Evolutionary conservation across 2,888 invertebrate species (phyloP).

Genomic region (Coremacera marginata): DNA sequence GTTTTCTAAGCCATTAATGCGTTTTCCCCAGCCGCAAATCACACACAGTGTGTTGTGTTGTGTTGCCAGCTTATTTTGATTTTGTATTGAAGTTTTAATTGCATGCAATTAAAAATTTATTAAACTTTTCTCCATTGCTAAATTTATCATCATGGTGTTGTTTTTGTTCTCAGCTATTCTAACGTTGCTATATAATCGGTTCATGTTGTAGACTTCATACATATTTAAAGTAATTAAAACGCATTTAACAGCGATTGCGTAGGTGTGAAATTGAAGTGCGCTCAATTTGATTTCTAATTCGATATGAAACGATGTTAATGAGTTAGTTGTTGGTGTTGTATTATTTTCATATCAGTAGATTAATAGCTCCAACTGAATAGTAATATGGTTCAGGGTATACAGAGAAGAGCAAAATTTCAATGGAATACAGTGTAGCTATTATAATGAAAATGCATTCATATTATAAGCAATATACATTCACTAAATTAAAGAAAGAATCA

Average conservation of each 20-base stretch:
- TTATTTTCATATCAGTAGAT: too few species aligned
- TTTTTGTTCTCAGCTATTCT: neutral
- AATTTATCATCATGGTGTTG: neutral
- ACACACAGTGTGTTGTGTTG: conserved; percentile 14
- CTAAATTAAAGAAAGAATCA: too few species aligned
- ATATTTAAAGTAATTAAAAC: conserved; percentile 46
- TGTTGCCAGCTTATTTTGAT: conserved; percentile 28
- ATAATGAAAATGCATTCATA: too few species aligned
- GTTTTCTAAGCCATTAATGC: neutral
- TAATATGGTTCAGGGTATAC: neutral
- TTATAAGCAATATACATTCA: too few species aligned
- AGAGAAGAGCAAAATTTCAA: too few species aligned
- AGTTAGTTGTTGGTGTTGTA: neutral
- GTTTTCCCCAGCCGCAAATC: neutral
- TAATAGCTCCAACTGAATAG: too few species aligned
- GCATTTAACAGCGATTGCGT: conserved; percentile 35
- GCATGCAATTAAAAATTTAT: conserved; percentile 66
- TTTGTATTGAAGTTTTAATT: conserved; percentile 57
- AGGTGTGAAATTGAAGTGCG: conserved; percentile 48
- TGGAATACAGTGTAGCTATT: too few species aligned
- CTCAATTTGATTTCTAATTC: conserved; percentile 28
- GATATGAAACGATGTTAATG: conserved; percentile 25
- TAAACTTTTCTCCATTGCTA: conserved; percentile 18
- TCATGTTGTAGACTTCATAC: conserved; percentile 16
- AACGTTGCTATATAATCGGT: neutral